These are phyloP conservation scores for Ataeniobius toweri DNA, from an alignment of 2,797 vertebrate species.

Conservation along the genomic window DNA sequence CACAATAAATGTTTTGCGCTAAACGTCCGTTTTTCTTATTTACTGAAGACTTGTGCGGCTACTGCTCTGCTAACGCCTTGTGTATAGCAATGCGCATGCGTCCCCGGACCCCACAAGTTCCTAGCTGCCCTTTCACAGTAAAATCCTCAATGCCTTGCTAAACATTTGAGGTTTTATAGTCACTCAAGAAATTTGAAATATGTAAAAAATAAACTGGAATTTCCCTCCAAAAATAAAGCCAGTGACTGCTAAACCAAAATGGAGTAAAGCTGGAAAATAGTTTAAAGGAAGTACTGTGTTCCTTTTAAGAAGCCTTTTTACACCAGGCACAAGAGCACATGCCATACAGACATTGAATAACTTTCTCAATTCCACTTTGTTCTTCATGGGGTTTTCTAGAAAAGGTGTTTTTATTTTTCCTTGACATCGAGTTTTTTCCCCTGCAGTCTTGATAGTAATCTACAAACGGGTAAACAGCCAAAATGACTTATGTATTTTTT, in stretches of 20 bases:
- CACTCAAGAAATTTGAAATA: background rate
- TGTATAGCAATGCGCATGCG: slow-evolving; percentile 44
- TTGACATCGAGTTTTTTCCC: background rate
- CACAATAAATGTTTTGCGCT: background rate
- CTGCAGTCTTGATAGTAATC: background rate
- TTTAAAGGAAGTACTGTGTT: background rate
- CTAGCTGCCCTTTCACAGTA: slow-evolving; percentile 32
- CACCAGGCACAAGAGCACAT: no score
- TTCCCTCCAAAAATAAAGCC: no score
- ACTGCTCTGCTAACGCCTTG: background rate
- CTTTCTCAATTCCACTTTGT: background rate
- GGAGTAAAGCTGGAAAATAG: no score
- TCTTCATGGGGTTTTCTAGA: background rate
- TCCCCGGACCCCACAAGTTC: background rate
- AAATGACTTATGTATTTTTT: background rate
- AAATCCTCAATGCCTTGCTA: background rate
- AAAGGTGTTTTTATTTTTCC: background rate
- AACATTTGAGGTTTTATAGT: background rate
- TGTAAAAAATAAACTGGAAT: background rate
- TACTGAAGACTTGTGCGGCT: background rate
- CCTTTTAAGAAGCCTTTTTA: background rate
- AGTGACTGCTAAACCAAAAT: no score
- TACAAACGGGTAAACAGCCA: background rate
- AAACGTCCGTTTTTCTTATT: background rate
- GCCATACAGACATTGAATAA: background rate